Evolutionary conservation across 2,888 invertebrate species (phyloP), one percentile per base, ranked within the genome.

Genomic region (Ectemnius lituratus): DNA sequence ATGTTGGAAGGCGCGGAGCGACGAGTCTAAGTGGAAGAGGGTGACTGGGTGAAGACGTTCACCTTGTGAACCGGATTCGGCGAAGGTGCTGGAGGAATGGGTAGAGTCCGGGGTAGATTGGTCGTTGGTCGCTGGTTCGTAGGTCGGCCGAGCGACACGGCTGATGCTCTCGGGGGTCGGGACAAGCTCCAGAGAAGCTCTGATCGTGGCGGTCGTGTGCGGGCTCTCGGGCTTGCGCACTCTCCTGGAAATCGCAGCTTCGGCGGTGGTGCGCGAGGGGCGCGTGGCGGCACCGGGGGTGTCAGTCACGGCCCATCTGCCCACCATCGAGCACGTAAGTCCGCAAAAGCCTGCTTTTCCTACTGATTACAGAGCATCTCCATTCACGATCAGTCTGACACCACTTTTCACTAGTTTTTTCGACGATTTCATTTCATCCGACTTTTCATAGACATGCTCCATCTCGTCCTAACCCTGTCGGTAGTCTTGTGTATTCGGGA

Each of bases 281-380:
- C 88, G 88, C 88, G 87, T 88, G 88, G 86, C 81, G 83, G 80
- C 86, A 85, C 85, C 86, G 84, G 88, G 90, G 90, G 86, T 89
- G 89, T 88, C 88, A 90, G 90, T 90, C 90, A 89, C 89, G 90
- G 90, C 88, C 89, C 86, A 89, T 87, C 90, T 86, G 89, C 88
- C 88, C 87, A 88, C 83, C 88, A 88, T 85, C 86, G 86, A 89
- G 83, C 89, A 90, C 89, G 90, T 90, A 90, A 90, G 90, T 90
- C 82, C 69, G 70, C 74, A 63, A 75, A 28, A 68, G 68, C 64
- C 76, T 75, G 63, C 64, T 67, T 58, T 76, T 62, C 46, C n/a
- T 62, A 57, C 28, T 62, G 46, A 28, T 68, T 62, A 59, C 59
- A 56, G 16, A 64, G 56, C 62, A 37, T n/a, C 64, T 57, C 57